These are phyloP conservation scores for Eupeodes corollae DNA, from an alignment of 1,140 invertebrate genomes.

Conservation along the genomic window DNA sequence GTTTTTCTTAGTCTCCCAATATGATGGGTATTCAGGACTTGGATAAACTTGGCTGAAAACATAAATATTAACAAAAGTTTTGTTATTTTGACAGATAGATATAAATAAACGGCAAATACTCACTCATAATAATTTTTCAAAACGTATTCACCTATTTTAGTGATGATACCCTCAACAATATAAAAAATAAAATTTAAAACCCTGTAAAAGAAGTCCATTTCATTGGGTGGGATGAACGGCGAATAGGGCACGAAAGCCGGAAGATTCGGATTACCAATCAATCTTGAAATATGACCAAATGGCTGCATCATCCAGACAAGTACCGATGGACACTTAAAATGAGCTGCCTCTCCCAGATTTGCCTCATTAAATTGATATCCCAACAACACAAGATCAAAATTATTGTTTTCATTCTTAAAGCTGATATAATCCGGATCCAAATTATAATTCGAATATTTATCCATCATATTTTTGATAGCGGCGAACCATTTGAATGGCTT, in stretches of 20 bases:
- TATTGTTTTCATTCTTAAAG: too few species aligned
- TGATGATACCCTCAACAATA: too few species aligned
- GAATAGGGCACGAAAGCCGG: constrained; percentile 11
- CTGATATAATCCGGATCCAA: too few species aligned
- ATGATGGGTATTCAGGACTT: constrained; percentile 8
- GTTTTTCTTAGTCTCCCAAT: constrained; percentile 17
- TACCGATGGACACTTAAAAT: neutral
- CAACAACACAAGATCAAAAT: constrained; percentile 26
- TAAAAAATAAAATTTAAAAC: constrained; percentile 2
- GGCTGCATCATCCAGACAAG: constrained; percentile 17
- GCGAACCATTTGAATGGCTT: too few species aligned
- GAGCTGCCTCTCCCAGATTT: constrained; percentile 20
- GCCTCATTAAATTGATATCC: constrained; percentile 27
- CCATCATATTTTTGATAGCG: too few species aligned
- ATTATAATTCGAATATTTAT: too few species aligned
- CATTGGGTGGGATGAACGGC: constrained; percentile 4
- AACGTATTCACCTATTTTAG: neutral
- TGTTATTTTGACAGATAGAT: neutral
- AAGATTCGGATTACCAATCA: constrained; percentile 20
- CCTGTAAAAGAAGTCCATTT: neutral
- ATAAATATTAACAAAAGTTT: neutral
- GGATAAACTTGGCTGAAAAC: constrained; percentile 14
- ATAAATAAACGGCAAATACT: neutral
- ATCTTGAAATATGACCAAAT: constrained; percentile 5
- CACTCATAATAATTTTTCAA: constrained; percentile 10